Conservation (phyloP, 2,888 invertebrate species). For the Drosophila hamatofila region DNA sequence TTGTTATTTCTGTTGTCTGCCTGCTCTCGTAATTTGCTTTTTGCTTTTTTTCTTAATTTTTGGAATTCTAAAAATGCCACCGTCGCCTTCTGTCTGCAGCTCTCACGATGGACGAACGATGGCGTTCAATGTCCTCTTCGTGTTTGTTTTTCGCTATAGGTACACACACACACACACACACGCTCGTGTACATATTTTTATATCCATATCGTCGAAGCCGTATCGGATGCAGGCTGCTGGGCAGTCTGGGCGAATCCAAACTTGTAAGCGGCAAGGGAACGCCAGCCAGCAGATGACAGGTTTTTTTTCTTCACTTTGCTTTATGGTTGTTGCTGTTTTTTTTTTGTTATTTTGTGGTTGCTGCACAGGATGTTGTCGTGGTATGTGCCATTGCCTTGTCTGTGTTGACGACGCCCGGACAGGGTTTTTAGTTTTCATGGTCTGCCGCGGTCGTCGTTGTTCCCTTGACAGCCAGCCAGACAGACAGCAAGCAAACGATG, state of each 20-base stretch:
- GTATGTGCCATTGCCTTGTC: conserved; percentile 45
- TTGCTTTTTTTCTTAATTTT: conserved; percentile 63
- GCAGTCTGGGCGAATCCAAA: conserved; percentile 34
- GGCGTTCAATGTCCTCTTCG: conserved; percentile 53
- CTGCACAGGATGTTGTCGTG: conserved; percentile 65
- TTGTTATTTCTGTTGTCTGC: conserved; percentile 49
- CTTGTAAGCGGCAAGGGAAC: conserved; percentile 19
- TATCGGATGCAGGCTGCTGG: conserved; percentile 50
- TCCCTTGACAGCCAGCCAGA: conserved; percentile 39
- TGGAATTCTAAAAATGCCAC: conserved; percentile 73
- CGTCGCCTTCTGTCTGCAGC: conserved; percentile 46
- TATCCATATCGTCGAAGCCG: conserved; percentile 23
- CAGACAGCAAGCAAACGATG: conserved; percentile 16
- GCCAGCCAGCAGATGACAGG: conserved; percentile 63
- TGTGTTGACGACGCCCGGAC: conserved; percentile 35
- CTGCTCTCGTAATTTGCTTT: conserved; percentile 48
- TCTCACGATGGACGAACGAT: conserved; percentile 18
- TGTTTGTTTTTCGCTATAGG: conserved; percentile 32
- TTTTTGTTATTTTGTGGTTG: conserved; percentile 33
- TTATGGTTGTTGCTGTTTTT: conserved; percentile 25
- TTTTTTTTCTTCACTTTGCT: conserved; percentile 45
- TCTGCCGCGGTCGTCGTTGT: conserved; percentile 44
- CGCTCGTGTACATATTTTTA: neutral
- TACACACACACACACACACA: conserved; percentile 13
- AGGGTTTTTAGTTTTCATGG: conserved; percentile 53